phyloP scores from a whole-genome alignment of 1,140 invertebrate genomes.

The Proctacanthus coquilletti region DNA sequence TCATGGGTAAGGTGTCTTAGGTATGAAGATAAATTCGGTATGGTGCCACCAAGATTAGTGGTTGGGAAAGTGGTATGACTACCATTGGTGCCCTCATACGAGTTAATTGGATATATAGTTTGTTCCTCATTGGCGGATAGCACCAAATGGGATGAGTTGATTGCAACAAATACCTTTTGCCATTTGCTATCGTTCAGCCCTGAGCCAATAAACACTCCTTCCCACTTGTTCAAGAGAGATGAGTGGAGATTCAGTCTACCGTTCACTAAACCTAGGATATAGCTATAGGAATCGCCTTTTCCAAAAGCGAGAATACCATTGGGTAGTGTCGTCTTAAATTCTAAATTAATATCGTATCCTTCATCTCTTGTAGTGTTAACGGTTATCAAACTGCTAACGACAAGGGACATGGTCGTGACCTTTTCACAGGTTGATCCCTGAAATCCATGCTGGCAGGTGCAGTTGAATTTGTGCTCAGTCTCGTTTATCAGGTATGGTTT shows the following conservation, averaged over 20 bases:
- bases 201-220: constrained; percentile 71
- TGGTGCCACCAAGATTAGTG: constrained; percentile 63
- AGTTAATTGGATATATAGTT: constrained; percentile 72
- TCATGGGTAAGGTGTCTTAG: constrained; percentile 49
- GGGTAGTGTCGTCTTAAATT: constrained; percentile 79
- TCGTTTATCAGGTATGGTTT: constrained; percentile 62
- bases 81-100: constrained; percentile 54
- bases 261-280: constrained; percentile 62
- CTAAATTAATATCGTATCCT: constrained; percentile 74
- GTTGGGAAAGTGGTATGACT: constrained; percentile 64
- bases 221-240: constrained; percentile 73
- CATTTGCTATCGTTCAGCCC: constrained; percentile 70
- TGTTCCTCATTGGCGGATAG: constrained; percentile 75
- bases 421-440: constrained; percentile 62
- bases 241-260: constrained; percentile 74
- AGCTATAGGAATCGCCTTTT: constrained; percentile 44
- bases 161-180: constrained; percentile 74
- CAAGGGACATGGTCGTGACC: constrained; percentile 77
- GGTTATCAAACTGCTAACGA: constrained; percentile 54
- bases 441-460: constrained; percentile 65
- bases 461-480: constrained; percentile 67
- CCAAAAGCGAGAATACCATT: constrained; percentile 75
- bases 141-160: constrained; percentile 71
- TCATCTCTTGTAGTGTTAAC: constrained; percentile 66
- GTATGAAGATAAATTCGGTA: constrained; percentile 36